Conservation (phyloP, 2,113 vertebrate species). For the Oenanthe oenanthe region DNA sequence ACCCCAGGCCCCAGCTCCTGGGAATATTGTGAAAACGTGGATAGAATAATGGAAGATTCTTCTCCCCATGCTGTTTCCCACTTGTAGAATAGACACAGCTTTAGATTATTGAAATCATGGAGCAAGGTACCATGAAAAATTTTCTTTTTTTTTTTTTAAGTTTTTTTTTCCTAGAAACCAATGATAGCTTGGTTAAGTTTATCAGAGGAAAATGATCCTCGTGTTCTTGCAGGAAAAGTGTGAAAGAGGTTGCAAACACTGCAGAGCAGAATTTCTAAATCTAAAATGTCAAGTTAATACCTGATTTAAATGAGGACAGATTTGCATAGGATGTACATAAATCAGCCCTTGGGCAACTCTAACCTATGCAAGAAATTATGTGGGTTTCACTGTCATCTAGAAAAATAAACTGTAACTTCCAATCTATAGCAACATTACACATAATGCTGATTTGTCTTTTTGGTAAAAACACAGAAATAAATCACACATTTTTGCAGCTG, state of each 20-base stretch:
- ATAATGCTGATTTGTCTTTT: background rate
- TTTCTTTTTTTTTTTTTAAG: background rate
- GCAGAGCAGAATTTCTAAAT: background rate
- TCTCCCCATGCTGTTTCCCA: background rate
- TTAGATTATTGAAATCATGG: background rate
- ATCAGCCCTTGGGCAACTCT: conserved; percentile 5
- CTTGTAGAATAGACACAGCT: background rate
- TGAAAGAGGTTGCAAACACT: background rate
- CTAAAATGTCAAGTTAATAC: background rate
- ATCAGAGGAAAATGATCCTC: background rate
- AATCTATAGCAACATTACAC: background rate
- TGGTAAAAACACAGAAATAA: background rate
- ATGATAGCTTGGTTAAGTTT: background rate
- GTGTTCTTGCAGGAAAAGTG: background rate
- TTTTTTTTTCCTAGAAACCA: background rate
- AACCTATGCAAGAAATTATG: background rate
- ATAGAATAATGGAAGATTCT: accelerated
- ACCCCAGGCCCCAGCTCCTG: accelerated
- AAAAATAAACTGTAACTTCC: background rate
- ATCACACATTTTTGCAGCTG: background rate
- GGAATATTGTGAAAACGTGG: background rate
- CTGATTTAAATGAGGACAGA: background rate
- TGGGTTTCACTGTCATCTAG: background rate
- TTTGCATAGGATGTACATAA: conserved; percentile 29
- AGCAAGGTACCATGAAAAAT: background rate